Conservation (phyloP, 2,113 vertebrate genomes). For the Azemiops feae region DNA sequence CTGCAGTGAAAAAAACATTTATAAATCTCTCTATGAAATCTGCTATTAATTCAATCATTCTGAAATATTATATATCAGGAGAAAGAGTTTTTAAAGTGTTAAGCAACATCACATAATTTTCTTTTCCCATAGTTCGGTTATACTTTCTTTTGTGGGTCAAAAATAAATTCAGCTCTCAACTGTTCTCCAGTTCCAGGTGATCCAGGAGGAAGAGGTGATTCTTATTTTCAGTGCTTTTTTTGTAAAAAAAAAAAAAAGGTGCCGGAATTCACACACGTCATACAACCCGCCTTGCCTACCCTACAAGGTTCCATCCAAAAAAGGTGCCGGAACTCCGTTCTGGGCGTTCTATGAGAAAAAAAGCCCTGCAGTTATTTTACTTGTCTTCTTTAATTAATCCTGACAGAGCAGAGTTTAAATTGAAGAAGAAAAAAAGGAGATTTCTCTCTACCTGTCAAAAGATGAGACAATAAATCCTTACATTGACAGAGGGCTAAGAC, state of each 20-base stretch:
- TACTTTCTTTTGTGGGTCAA: background rate
- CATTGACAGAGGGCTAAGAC: background rate
- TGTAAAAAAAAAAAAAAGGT: no score
- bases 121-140: background rate
- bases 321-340: no score
- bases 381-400: background rate
- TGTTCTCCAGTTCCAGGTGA: background rate
- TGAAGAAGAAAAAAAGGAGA: background rate
- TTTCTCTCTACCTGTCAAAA: background rate
- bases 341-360: no score
- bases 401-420: background rate
- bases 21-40: background rate
- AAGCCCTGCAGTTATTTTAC: no score
- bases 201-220: background rate
- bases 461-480: background rate
- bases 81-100: background rate
- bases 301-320: no score
- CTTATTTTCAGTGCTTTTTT: no score
- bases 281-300: no score
- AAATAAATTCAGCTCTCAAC: background rate
- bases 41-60: background rate
- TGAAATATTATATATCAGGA: background rate
- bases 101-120: background rate
- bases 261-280: no score
- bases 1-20: background rate